phyloP scores from a whole-genome alignment of 1,140 invertebrate species.

The Chironomus striatipennis region DNA sequence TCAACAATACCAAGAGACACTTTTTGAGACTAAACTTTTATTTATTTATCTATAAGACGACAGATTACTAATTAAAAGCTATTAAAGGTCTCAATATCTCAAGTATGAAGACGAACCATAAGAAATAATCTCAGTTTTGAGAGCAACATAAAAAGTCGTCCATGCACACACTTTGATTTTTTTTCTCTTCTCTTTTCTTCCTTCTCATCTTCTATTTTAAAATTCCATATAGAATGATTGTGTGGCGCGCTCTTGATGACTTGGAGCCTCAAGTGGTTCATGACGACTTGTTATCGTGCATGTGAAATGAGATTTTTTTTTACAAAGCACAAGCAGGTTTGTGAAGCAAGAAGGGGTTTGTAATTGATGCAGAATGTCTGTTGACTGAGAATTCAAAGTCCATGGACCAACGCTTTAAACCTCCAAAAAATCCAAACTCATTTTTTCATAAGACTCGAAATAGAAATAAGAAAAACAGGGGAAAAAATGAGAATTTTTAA shows the following conservation, averaged over 20 bases:
- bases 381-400: no score
- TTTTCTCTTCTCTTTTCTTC: neutral
- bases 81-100: neutral
- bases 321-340: neutral
- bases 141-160: no score
- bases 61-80: slow-evolving; percentile 20
- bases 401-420: no score
- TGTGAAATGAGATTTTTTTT: slow-evolving; percentile 1
- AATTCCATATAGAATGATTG: neutral
- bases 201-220: neutral
- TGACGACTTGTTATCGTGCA: slow-evolving; percentile 11
- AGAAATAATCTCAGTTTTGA: no score
- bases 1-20: neutral
- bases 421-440: no score
- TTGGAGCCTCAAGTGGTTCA: slow-evolving; percentile 10
- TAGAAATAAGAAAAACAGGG: no score
- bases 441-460: no score
- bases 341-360: neutral
- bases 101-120: no score
- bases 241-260: neutral
- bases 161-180: no score
- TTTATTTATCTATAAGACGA: slow-evolving; percentile 20
- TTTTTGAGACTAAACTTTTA: neutral
- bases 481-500: no score
- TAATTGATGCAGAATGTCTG: no score